A percentile compares a stretch with the other conserved stretches of the same genome.
phyloP scores from a whole-genome alignment of 2,113 vertebrate species.

The Petromus typicus region DNA sequence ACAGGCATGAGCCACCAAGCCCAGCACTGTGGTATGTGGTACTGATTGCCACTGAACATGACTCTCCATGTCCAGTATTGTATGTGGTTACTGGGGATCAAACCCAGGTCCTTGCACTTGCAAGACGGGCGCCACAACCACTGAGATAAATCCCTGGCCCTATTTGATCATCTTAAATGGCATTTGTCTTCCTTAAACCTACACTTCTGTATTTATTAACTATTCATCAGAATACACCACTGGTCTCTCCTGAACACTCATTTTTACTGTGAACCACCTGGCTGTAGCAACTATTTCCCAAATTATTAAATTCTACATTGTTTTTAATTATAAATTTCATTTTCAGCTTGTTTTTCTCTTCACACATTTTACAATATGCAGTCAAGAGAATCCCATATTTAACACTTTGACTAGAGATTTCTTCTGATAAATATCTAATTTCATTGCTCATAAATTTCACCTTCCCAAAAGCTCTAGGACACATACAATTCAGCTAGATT shows the following conservation, averaged over 20 bases:
- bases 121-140: no score
- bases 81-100: no score
- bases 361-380: not conserved
- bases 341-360: slow-evolving; percentile 18
- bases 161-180: not conserved
- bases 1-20: no score
- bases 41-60: no score
- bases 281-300: not conserved
- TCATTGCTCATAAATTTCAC: not conserved
- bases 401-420: not conserved
- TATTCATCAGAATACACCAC: not conserved
- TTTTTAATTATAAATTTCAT: slow-evolving; percentile 1
- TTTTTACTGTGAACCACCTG: not conserved
- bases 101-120: no score
- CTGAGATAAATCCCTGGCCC: no score
- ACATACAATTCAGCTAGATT: not conserved
- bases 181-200: not conserved
- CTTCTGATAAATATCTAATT: not conserved
- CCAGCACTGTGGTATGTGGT: no score
- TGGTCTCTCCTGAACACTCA: not conserved
- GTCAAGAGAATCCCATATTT: not conserved
- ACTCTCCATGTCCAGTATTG: no score
- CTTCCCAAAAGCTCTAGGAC: not conserved
- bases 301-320: not conserved
- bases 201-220: not conserved